Evolutionary conservation across 2,888 invertebrate genomes (phyloP), one percentile per base, ranked within the genome.

Genomic region (Xestia xanthographa): DNA sequence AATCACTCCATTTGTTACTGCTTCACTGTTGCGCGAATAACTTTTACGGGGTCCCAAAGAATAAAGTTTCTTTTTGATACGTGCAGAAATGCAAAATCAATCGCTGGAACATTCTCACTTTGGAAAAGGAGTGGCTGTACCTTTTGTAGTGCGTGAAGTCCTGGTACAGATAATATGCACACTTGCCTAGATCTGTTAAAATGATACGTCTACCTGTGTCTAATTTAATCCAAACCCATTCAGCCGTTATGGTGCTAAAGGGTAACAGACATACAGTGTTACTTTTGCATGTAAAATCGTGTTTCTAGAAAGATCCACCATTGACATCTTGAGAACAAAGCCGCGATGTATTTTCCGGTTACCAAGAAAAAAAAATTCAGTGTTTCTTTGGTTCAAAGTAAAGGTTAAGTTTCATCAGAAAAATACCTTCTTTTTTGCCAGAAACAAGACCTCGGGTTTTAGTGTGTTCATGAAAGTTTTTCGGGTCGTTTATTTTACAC

Each of bases 401-500:
- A 63, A 58, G 43, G 41, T n/a, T 5, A 68, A 29, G 58, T 77
- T 71, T 45, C 38, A 45, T 71, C 29, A 56, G 56, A 66, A 83
- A 71, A 67, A 82, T 69, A 53, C 22, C 14, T 56, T 58, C 34
- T 56, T 73, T 66, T 80, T 75, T 63, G 14, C 53, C 9, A 50
- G 11, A 48, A 70, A 45, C 80, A 70, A 74, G 66, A 48, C 29
- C 56, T 43, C 66, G 63, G 65, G 75, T 69, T 84, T 82, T 72
- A 72, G 85, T 84, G 69, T 81, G 84, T 71, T 84, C 70, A 71
- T 65, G 75, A 84, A 82, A 82, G 26, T 82, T 82, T 70, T 68
- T 79, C 58, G 45, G 80, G 63, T 67, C 80, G 58, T 82, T 84
- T 80, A 75, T 79, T 81, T 70, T 22, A 84, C 74, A 70, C 74